phyloP scores from a whole-genome alignment of 64 coral and sea anemone species.

The Acropora tenuis region DNA sequence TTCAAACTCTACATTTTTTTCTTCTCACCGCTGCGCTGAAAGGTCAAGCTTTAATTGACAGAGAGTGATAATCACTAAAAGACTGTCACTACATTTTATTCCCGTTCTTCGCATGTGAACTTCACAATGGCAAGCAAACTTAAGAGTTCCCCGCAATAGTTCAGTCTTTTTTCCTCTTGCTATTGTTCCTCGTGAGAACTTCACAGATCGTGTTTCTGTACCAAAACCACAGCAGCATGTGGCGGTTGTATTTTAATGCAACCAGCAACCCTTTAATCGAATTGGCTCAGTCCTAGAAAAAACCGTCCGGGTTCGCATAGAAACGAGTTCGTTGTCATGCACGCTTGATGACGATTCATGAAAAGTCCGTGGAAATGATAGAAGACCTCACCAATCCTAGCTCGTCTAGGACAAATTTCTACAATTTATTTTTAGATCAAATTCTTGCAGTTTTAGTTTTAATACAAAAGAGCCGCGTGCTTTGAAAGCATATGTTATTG shows the following conservation, averaged over 20 bases:
- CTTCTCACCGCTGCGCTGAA: too few species aligned
- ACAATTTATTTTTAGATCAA: conserved; percentile 39
- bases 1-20: background rate
- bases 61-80: background rate
- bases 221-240: conserved; percentile 15
- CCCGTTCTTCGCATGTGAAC: background rate
- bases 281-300: background rate
- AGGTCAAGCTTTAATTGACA: background rate
- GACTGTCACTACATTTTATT: background rate
- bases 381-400: background rate
- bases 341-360: background rate
- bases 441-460: conserved; percentile 20
- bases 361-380: background rate
- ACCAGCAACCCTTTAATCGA: background rate
- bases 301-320: background rate
- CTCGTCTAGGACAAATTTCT: background rate
- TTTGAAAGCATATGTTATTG: conserved; percentile 21
- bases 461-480: conserved; percentile 31
- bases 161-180: background rate
- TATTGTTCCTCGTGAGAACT: conserved; percentile 24
- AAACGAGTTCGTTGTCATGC: background rate
- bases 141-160: background rate
- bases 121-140: background rate
- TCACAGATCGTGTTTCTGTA: background rate
- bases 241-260: conserved; percentile 14